A percentile compares a stretch with the other conserved stretches of the same genome.
phyloP scores from a whole-genome alignment of 1,140 invertebrate species.

The Chelonus insularis region DNA sequence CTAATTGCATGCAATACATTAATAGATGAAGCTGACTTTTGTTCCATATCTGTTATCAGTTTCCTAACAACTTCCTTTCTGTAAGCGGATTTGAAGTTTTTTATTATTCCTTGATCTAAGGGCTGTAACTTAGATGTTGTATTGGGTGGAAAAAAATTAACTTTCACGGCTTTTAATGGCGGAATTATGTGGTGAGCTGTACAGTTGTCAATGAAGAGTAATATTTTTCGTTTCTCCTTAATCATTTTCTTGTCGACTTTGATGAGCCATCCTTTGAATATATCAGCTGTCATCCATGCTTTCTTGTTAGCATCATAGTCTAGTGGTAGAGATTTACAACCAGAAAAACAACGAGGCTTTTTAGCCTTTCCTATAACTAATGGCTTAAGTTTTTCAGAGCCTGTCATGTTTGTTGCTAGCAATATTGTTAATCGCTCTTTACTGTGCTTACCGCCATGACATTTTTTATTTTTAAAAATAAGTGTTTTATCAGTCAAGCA shows the following conservation, averaged over 20 bases:
- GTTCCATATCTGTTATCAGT: conserved; percentile 16
- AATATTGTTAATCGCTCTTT: conserved; percentile 58
- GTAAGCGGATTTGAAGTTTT: conserved; percentile 46
- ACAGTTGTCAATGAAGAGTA: conserved; percentile 60
- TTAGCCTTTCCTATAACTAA: conserved; percentile 57
- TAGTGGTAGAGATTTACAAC: conserved; percentile 45
- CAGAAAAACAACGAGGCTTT: conserved; percentile 56
- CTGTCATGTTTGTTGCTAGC: conserved; percentile 50
- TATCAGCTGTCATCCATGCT: conserved; percentile 35
- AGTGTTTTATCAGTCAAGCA: conserved; percentile 53
- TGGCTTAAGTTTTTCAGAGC: conserved; percentile 54
- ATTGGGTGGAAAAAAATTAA: conserved; percentile 57
- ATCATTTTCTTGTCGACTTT: conserved; percentile 43
- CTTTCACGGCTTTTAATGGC: conserved; percentile 44
- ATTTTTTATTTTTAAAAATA: conserved; percentile 48
- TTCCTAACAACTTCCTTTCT: conserved; percentile 34
- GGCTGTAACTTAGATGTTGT: conserved; percentile 58
- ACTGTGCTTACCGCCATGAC: conserved; percentile 51
- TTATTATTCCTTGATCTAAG: conserved; percentile 58
- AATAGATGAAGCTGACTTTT: neutral
- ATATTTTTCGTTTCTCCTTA: conserved; percentile 49
- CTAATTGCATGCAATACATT: conserved; percentile 10
- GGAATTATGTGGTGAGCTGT: conserved; percentile 44
- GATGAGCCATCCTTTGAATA: conserved; percentile 47
- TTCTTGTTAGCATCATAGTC: conserved; percentile 54